Conservation (phyloP, 2,797 vertebrate species). For the Buceros bicornis region DNA sequence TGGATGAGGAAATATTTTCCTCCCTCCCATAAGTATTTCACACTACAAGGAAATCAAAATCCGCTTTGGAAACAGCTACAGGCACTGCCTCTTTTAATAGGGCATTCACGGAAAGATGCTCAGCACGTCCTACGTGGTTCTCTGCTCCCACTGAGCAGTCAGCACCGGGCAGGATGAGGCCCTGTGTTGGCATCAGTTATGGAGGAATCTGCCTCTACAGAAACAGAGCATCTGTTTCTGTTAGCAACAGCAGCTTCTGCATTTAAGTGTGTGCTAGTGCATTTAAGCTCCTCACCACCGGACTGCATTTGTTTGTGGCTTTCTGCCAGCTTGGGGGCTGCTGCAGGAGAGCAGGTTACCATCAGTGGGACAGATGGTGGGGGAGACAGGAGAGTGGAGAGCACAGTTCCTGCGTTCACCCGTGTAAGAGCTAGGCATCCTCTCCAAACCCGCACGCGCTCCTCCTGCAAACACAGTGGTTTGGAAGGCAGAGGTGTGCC, state of each 20-base stretch:
- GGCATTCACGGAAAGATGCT: not conserved
- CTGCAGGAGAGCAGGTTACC: not conserved
- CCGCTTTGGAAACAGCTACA: not conserved
- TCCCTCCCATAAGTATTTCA: not conserved
- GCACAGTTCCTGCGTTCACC: rapidly evolving
- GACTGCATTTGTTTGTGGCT: not conserved
- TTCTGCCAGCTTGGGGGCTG: not conserved
- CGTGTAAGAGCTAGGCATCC: rapidly evolving
- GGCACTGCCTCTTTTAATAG: not conserved
- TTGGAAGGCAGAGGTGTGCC: not conserved
- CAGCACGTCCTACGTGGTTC: not conserved
- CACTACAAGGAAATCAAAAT: not conserved
- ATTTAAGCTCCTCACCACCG: not conserved
- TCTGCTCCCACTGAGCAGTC: not conserved
- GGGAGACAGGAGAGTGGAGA: not conserved
- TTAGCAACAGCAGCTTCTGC: constrained; percentile 41
- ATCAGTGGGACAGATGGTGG: rapidly evolving
- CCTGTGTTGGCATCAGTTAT: not conserved
- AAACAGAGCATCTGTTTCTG: constrained; percentile 57
- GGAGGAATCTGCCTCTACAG: not conserved
- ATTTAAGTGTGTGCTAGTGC: not conserved
- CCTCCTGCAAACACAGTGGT: rapidly evolving
- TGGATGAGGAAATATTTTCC: not conserved
- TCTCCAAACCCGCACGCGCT: rapidly evolving
- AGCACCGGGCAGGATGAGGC: not conserved